Conservation (phyloP, 2,888 invertebrate species). For the Coelogynopora nodosa region DNA sequence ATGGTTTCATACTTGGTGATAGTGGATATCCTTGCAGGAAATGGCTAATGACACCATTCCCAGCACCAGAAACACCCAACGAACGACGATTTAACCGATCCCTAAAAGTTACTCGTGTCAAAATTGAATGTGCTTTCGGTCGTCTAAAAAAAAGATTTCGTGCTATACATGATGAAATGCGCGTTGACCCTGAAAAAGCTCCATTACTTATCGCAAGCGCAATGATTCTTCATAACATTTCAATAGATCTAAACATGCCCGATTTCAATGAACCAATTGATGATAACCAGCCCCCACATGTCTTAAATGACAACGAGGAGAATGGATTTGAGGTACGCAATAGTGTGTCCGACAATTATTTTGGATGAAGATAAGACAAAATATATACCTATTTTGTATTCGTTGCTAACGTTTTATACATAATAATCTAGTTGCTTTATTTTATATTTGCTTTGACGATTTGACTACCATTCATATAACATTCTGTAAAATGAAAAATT, state of each 20-base stretch:
- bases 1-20: neutral
- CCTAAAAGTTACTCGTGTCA: neutral
- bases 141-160: neutral
- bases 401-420: constrained; percentile 17
- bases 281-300: neutral
- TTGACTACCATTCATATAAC: constrained; percentile 4
- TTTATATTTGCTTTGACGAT: constrained; percentile 24
- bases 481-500: neutral
- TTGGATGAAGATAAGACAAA: constrained; percentile 18
- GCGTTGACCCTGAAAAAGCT: too few species aligned
- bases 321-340: neutral
- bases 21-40: neutral
- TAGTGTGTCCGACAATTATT: neutral
- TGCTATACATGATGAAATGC: neutral
- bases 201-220: neutral
- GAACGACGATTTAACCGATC: neutral
- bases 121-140: neutral
- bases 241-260: neutral
- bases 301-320: neutral
- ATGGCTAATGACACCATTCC: neutral
- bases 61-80: neutral
- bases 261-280: neutral
- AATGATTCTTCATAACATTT: neutral
- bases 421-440: constrained; percentile 28
- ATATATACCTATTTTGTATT: constrained; percentile 29